Percentiles rank a stretch among this genome's conserved stretches.
Evolutionary conservation across 2,113 vertebrate genomes (phyloP).

Genomic region (Dicerorhinus sumatrensis): DNA sequence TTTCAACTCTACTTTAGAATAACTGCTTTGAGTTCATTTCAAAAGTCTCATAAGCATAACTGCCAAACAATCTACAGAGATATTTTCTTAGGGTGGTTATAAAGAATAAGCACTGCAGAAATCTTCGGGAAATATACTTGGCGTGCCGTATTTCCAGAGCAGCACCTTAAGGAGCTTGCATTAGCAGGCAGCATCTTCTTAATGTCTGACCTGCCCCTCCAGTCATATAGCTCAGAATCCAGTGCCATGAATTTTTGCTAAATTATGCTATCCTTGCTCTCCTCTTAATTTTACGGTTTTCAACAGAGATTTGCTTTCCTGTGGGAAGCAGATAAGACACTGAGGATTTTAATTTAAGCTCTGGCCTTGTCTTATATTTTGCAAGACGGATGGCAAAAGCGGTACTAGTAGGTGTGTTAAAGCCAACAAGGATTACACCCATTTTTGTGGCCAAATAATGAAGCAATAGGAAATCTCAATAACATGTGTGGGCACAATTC

Average conservation of each 20-base stretch:
- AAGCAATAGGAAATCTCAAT: slow-evolving; percentile 84
- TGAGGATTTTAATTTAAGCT: slow-evolving; percentile 94
- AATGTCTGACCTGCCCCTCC: slow-evolving; percentile 91
- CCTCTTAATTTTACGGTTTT: slow-evolving; percentile 98
- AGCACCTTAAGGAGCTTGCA: slow-evolving; percentile 88
- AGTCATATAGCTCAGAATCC: slow-evolving; percentile 91
- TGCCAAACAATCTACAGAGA: not conserved
- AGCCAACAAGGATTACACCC: slow-evolving; percentile 86
- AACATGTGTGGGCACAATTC: slow-evolving; percentile 74
- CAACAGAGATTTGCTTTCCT: slow-evolving; percentile 97
- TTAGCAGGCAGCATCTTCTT: slow-evolving; percentile 89
- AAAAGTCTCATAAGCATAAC: slow-evolving; percentile 34
- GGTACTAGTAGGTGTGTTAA: slow-evolving; percentile 84
- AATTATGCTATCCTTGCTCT: slow-evolving; percentile 95
- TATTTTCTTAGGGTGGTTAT: slow-evolving; percentile 57
- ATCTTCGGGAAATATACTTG: slow-evolving; percentile 54
- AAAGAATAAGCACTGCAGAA: slow-evolving; percentile 38
- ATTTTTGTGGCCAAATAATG: slow-evolving; percentile 87
- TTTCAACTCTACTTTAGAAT: slow-evolving; percentile 55
- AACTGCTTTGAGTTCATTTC: slow-evolving; percentile 40
- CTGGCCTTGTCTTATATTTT: slow-evolving; percentile 92
- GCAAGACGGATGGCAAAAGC: slow-evolving; percentile 87
- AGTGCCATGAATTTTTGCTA: slow-evolving; percentile 92
- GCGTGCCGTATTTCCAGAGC: slow-evolving; percentile 83
- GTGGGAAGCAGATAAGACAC: slow-evolving; percentile 97